Conservation (phyloP, 2,113 vertebrate genomes). For the Acanthisitta chloris region DNA sequence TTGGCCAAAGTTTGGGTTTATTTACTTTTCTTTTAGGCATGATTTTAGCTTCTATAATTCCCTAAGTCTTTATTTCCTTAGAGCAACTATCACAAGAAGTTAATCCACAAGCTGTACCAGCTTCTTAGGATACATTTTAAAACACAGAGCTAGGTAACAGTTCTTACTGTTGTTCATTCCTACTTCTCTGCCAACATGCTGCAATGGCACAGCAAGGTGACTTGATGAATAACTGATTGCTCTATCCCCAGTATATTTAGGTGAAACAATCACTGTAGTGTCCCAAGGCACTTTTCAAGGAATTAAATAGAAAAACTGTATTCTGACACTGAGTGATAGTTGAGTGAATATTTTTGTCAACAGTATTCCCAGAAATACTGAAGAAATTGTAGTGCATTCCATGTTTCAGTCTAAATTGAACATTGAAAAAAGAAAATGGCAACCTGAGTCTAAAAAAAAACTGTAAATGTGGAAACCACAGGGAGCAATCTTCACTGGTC, state of each 20-base stretch:
- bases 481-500: background rate
- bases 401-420: background rate
- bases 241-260: background rate
- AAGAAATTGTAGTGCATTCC: background rate
- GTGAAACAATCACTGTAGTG: background rate
- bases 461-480: background rate
- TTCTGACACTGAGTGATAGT: background rate
- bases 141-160: background rate
- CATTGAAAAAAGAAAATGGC: background rate
- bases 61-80: background rate
- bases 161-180: background rate
- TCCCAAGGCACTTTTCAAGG: background rate
- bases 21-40: background rate
- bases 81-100: accelerated
- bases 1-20: background rate
- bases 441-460: background rate
- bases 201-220: background rate
- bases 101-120: background rate
- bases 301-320: background rate
- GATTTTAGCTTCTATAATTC: background rate
- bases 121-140: background rate
- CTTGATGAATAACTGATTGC: background rate
- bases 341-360: background rate
- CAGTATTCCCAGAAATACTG: background rate
- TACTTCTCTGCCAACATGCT: background rate